These are phyloP conservation scores for Potamarius usumacintae DNA, from an alignment of 2,113 vertebrate genomes.

Conservation along the genomic window DNA sequence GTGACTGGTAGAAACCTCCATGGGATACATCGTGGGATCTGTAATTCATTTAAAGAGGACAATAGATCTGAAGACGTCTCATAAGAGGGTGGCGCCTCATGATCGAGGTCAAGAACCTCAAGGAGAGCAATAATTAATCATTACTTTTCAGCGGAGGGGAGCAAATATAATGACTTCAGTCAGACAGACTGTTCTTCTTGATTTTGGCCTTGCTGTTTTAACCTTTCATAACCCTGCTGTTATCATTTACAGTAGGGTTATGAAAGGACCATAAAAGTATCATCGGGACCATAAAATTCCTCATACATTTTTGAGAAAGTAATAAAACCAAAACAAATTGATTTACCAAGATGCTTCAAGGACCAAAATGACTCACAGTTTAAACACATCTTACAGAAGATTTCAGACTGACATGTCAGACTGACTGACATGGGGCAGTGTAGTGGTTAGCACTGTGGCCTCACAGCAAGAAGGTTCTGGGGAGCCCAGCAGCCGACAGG, in stretches of 20 bases:
- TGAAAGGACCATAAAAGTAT: background rate
- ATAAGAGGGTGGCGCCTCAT: slow-evolving; percentile 19
- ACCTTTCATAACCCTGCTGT: background rate
- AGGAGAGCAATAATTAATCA: slow-evolving; percentile 39
- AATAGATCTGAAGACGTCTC: slow-evolving; percentile 41
- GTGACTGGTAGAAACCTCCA: slow-evolving; percentile 31
- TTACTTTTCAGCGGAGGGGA: slow-evolving; percentile 52
- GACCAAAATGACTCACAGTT: background rate
- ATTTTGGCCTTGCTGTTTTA: background rate
- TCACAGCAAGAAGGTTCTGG: too few relatives aligned
- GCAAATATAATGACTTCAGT: slow-evolving; percentile 41
- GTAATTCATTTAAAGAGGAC: slow-evolving; percentile 46
- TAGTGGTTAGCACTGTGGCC: too few relatives aligned
- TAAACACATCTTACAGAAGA: background rate
- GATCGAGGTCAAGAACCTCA: slow-evolving; percentile 39
- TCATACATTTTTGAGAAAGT: background rate
- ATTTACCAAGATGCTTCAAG: background rate
- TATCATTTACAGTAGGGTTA: background rate
- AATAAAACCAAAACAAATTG: slow-evolving; percentile 6
- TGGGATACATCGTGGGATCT: slow-evolving; percentile 51
- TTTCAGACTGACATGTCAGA: too few relatives aligned
- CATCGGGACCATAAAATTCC: background rate
- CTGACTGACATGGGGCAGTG: too few relatives aligned
- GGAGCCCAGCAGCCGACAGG: too few relatives aligned
- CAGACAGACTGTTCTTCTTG: background rate